Evolutionary conservation across 2,113 vertebrate species (phyloP).

Genomic region (Acinonyx jubatus): DNA sequence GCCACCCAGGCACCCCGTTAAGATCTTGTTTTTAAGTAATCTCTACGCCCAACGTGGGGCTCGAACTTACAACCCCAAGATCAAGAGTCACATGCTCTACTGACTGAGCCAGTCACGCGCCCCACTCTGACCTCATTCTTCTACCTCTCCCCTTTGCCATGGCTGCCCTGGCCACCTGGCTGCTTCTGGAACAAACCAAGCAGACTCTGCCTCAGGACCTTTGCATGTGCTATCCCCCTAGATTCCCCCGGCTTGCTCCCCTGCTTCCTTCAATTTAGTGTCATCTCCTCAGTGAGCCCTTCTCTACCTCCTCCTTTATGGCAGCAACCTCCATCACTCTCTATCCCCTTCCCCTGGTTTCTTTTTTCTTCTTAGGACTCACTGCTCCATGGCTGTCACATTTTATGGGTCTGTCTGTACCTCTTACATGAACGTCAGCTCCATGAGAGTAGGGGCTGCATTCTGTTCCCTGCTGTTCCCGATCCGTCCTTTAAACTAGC

Average conservation of each 20-base stretch:
- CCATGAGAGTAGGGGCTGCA: neutral
- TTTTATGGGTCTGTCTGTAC: neutral
- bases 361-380: neutral
- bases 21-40: neutral
- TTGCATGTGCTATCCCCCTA: neutral
- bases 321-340: neutral
- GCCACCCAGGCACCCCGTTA: no score
- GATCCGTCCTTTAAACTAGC: neutral
- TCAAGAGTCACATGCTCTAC: neutral
- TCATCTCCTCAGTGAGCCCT: neutral
- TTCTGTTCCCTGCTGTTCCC: neutral
- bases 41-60: neutral
- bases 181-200: neutral
- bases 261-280: neutral
- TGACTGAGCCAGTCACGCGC: neutral
- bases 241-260: neutral
- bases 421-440: neutral
- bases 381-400: neutral
- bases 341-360: neutral
- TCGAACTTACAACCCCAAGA: neutral
- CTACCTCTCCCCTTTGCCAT: no score
- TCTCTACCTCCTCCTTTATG: neutral
- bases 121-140: neutral
- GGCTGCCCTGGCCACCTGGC: neutral
- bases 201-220: slow-evolving; percentile 3